Evolutionary conservation across 2,888 invertebrate genomes (phyloP), one percentile per base, ranked within the genome.

Genomic region (Hymenopus coronatus): DNA sequence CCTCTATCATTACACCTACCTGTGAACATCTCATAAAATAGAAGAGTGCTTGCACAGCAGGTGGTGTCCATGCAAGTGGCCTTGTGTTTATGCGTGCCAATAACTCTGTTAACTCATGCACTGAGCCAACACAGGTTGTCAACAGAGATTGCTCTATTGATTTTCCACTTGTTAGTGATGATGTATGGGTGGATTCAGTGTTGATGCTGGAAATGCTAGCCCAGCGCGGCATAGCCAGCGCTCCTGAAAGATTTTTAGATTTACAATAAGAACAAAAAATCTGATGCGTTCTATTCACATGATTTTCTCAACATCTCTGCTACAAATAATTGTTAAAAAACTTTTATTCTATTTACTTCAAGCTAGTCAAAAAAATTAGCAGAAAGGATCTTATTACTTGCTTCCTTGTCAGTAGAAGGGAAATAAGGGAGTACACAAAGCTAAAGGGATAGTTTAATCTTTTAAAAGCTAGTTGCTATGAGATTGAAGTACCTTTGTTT

Each of bases 11-110:
- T 28, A 3, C 15, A 28, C 25, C 89, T 91, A 96, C 95, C 94
- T 97, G 98, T 0, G 98, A 97, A 93, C 98, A 98, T 85, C 98
- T 94, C 98, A 98, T 98, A 92, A 98, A 98, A 93, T 98, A 98
- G 93, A 98, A 98, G 2, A 98, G 94, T 0, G 97, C 96, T 86
- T 96, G 95, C 85, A 98, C 95, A 0, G 98, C 98, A 83, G 96
- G 94, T 28, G 96, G 94, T 15, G 91, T 91, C 90, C 92, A 92
- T 15, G 91, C 90, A 15, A 91, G 89, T 15, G 91, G 91, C 12
- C 91, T 90, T 2, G 91, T 91, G 28, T 95, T 94, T 84, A 97
- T 95, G 91, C 93, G 92, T n/a, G 92, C 92, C 83, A 94, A 92
- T 40, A 97, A 94, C 86, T 97, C 97, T 91, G 96, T 95, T 84